Conservation (phyloP, 2,113 vertebrate genomes). For the Cettia cetti region DNA sequence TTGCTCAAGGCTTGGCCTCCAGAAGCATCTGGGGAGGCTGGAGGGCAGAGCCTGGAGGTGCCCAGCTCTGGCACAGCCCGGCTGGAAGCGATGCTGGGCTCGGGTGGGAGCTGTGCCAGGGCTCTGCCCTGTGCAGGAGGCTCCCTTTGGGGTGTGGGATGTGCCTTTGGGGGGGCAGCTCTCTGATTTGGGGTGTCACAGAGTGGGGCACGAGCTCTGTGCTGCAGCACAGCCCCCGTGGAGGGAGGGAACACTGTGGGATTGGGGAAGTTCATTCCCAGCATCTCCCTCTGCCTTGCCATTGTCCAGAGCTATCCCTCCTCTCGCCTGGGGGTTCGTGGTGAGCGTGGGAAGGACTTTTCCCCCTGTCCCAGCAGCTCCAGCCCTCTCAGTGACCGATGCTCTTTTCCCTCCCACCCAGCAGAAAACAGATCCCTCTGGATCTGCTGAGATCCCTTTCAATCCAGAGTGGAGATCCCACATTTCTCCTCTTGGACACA, state of each 20-base stretch:
- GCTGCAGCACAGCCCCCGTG: not conserved
- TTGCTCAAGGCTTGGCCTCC: conserved; percentile 5
- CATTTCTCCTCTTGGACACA: not conserved
- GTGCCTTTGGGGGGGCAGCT: fast-evolving
- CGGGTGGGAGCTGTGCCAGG: fast-evolving
- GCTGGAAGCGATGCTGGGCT: fast-evolving
- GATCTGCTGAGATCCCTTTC: not conserved
- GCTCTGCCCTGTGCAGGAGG: not conserved
- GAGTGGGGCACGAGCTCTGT: fast-evolving
- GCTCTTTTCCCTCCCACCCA: not conserved
- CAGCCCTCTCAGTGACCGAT: fast-evolving
- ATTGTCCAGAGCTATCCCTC: not conserved
- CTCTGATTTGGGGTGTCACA: not conserved
- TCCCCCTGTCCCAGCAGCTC: not conserved
- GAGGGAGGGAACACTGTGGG: fast-evolving
- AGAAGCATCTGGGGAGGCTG: not conserved
- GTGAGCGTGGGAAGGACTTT: conserved; percentile 2
- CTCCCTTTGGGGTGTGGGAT: fast-evolving
- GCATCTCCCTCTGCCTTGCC: not conserved
- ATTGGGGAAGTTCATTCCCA: not conserved
- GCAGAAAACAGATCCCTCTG: not conserved
- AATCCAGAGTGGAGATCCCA: fast-evolving
- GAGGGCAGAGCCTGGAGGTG: not conserved
- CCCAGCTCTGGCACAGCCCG: fast-evolving
- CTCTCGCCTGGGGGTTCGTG: not conserved